Evolutionary conservation across 2,797 vertebrate species (phyloP), one percentile per base, ranked within the genome.

Genomic region (Anabacerthia variegaticeps): DNA sequence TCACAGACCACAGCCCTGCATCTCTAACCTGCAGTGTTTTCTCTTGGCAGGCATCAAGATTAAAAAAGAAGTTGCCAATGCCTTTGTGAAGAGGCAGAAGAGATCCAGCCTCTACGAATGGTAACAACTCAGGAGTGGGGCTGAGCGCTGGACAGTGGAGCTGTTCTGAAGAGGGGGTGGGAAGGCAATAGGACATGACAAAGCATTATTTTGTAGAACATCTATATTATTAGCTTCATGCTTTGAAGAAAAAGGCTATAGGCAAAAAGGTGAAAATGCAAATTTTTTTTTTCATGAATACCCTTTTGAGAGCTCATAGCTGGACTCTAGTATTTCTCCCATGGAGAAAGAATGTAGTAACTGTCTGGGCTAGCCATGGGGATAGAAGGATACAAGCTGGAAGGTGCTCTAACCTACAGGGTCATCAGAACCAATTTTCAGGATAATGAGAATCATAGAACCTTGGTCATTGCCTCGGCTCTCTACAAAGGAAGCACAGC

Each of bases 61-160:
- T 66, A 83, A 90, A 34, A 94, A 86, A 49, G 92, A 97, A 88
- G 92, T 79, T 65, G 97, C 97, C 34, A 95, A 85, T 58, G 48
- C 95, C 62, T 97, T 97, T 86, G 84, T 97, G 85, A 97, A 96
- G 86, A 97, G 97, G 75, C 94, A 92, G 83, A 97, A 97, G 82
- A 97, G 97, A 54, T 91, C 80, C 55, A 97, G 75, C 41, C 54
- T 88, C 5, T 95, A 94, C 8, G 97, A 97, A 96, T 4, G 97
- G 97, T 98, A 96, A 97, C 16, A 58, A 13, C 30, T 46, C 52
- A 49, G 3, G 15, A 72, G 32, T 43, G 14, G 51, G 30, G 16
- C 43, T 72, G 78, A 68, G 51, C 20, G 18, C 21, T 77, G 61
- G 66, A 48, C 39, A 51, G 28, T n/a, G 30, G 26, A 56, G 39